Conservation (phyloP, 1,140 invertebrate species). For the Aphelenchoides avenae region DNA sequence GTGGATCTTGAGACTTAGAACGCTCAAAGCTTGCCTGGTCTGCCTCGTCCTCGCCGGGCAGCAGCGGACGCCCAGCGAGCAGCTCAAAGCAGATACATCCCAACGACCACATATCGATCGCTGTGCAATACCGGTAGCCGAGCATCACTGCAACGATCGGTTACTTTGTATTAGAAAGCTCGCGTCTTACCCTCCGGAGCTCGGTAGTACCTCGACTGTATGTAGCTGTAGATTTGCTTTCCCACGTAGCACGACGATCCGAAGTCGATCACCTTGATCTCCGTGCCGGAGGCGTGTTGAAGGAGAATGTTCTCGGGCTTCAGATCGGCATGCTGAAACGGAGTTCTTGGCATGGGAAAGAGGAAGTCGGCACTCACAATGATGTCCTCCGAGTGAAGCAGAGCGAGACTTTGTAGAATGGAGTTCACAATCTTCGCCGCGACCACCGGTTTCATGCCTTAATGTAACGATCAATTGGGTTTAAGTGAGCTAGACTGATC, state of each 20-base stretch:
- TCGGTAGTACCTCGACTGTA: slow-evolving; percentile 43
- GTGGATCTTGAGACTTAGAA: no score
- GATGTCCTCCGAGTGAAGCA: background rate
- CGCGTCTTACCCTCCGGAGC: slow-evolving; percentile 27
- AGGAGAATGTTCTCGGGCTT: slow-evolving; percentile 39
- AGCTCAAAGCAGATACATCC: slow-evolving; percentile 93
- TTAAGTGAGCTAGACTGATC: background rate
- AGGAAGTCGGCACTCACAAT: background rate
- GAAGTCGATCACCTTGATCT: slow-evolving; percentile 6
- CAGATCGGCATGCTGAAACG: slow-evolving; percentile 1
- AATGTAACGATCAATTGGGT: no score
- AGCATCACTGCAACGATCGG: slow-evolving; percentile 77
- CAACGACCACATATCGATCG: slow-evolving; percentile 99
- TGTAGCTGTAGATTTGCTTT: slow-evolving; percentile 23
- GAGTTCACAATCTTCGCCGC: no score
- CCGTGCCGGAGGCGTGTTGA: background rate
- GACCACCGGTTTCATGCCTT: no score
- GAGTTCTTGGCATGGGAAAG: no score
- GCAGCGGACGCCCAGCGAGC: slow-evolving; percentile 84
- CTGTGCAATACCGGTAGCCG: slow-evolving; percentile 91
- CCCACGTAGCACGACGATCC: background rate
- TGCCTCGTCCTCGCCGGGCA: slow-evolving; percentile 95
- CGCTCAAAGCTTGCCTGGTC: slow-evolving; percentile 74
- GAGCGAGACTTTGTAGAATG: background rate
- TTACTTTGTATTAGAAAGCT: background rate